A percentile compares a stretch with the other conserved stretches of the same genome.
Conservation (phyloP, 1,140 invertebrate genomes). For the Drosophila funebris region DNA sequence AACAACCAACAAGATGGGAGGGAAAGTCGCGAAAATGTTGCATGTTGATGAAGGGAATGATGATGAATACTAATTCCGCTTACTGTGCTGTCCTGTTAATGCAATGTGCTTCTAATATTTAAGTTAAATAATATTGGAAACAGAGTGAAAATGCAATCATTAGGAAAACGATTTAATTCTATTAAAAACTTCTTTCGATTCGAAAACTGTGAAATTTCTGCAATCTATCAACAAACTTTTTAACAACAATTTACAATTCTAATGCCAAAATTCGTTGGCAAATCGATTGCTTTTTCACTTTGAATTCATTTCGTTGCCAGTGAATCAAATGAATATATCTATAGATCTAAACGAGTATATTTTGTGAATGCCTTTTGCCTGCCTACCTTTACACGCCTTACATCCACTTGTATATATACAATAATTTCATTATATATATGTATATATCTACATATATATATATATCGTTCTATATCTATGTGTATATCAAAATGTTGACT, state of each 20-base stretch:
- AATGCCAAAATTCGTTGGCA: constrained; percentile 14
- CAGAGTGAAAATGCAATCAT: constrained; percentile 4
- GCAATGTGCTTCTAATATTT: background rate
- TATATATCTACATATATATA: constrained; percentile 1
- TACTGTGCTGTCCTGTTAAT: constrained; percentile 44
- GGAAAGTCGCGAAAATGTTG: constrained; percentile 12
- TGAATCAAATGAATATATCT: constrained; percentile 10
- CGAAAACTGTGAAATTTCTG: too few relatives aligned
- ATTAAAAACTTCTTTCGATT: background rate
- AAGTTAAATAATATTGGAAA: background rate
- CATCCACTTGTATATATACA: constrained; percentile 18
- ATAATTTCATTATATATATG: constrained; percentile 12
- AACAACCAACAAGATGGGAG: background rate
- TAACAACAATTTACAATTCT: constrained; percentile 29
- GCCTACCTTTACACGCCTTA: constrained; percentile 33
- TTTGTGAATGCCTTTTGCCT: constrained; percentile 38
- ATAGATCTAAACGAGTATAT: constrained; percentile 13
- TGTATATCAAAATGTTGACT: constrained; percentile 33
- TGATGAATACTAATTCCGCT: constrained; percentile 24
- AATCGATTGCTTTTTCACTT: constrained; percentile 46
- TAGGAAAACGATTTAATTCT: background rate
- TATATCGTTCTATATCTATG: constrained; percentile 28
- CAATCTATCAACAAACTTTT: constrained; percentile 7
- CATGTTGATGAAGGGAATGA: constrained; percentile 14
- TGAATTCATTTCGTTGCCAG: constrained; percentile 29